These are phyloP conservation scores for Drosophila phalerata DNA, from an alignment of 2,888 invertebrate genomes.

Conservation along the genomic window DNA sequence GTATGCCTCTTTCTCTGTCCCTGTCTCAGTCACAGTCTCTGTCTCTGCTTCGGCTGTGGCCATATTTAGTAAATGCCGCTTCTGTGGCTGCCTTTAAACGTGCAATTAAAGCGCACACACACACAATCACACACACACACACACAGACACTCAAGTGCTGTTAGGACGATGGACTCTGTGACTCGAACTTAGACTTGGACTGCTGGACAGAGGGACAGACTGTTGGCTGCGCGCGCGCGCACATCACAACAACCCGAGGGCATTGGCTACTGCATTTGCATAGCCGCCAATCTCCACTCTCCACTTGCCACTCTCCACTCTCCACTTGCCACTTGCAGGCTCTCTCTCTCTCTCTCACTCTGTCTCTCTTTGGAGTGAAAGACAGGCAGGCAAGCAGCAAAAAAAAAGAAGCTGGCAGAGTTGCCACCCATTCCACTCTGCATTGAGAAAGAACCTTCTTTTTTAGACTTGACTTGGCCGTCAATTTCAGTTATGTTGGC, in stretches of 20 bases:
- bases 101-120: slow-evolving; percentile 75
- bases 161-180: slow-evolving; percentile 47
- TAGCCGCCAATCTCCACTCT: slow-evolving; percentile 64
- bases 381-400: slow-evolving; percentile 6
- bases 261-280: slow-evolving; percentile 85
- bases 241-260: slow-evolving; percentile 84
- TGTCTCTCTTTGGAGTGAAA: slow-evolving; percentile 8
- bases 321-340: neutral
- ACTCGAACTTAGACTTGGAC: slow-evolving; percentile 25
- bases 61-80: slow-evolving; percentile 82
- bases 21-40: neutral
- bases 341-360: slow-evolving; percentile 2
- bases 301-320: neutral
- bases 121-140: slow-evolving; percentile 25
- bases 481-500: slow-evolving; percentile 73
- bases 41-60: slow-evolving; percentile 55
- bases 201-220: slow-evolving; percentile 14
- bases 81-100: slow-evolving; percentile 79
- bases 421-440: slow-evolving; percentile 32
- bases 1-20: slow-evolving; percentile 5
- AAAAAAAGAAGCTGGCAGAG: slow-evolving; percentile 26
- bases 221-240: slow-evolving; percentile 65
- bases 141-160: slow-evolving; percentile 26
- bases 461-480: slow-evolving; percentile 43
- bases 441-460: slow-evolving; percentile 34